These are phyloP conservation scores for Caranx melampygus DNA, from an alignment of 2,113 vertebrate species.

Conservation along the genomic window DNA sequence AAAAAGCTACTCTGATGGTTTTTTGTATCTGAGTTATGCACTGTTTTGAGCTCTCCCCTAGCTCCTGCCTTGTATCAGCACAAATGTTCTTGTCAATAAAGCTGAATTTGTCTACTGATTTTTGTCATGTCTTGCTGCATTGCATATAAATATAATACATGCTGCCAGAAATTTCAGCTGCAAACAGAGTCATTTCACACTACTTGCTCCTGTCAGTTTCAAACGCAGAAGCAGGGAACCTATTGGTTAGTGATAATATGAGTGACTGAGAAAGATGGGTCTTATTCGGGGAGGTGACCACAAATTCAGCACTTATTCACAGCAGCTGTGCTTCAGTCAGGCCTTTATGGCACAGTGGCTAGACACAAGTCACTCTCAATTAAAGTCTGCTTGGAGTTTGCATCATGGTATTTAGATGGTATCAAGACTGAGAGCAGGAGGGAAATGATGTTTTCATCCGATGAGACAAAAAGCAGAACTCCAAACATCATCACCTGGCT, in stretches of 20 bases:
- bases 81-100: slow-evolving; percentile 82
- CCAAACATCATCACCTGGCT: too few relatives aligned
- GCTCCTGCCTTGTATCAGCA: slow-evolving; percentile 79
- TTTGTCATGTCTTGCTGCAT: background rate
- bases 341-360: too few relatives aligned
- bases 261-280: too few relatives aligned
- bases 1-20: slow-evolving; percentile 42
- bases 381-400: too few relatives aligned
- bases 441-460: too few relatives aligned
- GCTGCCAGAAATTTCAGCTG: background rate
- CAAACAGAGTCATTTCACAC: background rate
- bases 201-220: background rate
- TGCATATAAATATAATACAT: background rate
- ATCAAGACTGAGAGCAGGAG: too few relatives aligned
- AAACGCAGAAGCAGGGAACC: background rate
- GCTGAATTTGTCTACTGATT: slow-evolving; percentile 71
- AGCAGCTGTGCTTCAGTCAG: too few relatives aligned
- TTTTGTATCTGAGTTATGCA: slow-evolving; percentile 69
- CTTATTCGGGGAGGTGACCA: too few relatives aligned
- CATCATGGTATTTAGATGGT: too few relatives aligned
- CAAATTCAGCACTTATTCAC: too few relatives aligned
- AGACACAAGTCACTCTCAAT: too few relatives aligned
- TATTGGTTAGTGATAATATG: background rate
- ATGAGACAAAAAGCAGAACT: too few relatives aligned
- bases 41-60: slow-evolving; percentile 70